Evolutionary conservation across 2,113 vertebrate species (phyloP), one percentile per base, ranked within the genome.

Genomic region (Redunca redunca): DNA sequence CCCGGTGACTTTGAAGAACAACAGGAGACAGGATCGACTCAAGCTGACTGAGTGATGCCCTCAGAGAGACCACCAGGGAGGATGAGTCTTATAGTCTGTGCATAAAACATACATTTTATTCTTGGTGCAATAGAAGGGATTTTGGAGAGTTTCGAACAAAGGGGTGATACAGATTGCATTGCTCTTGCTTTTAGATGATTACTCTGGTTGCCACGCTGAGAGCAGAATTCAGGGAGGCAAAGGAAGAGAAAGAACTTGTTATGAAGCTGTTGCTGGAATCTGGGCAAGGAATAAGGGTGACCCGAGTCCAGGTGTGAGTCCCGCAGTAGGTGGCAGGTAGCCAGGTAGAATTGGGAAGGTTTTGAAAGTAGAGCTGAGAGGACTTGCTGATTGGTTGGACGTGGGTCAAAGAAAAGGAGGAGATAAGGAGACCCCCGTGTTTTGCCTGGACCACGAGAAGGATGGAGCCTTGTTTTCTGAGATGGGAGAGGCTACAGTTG

Each of bases 21-120:
- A n/a, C 43, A 11, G 14, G 14, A 78, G 43, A 53, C 60, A 64
- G 33, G 78, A 83, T 26, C 2, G 4, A 58, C n/a, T 28, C 10
- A 33, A 33, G 50, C 50, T 26, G 1, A 52, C 1, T 26, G 64
- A 91, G 74, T 30, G 14, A 84, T 33, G 2, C 3, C 0, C 0
- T 53, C 50, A 12, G 50, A 86, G 78, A 90, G 40, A 46, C 1
- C 2, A 25, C 7, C 3, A 25, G 12, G 21, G 16, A 40, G 2
- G 7, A 4, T 6, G 25, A 16, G 43, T 71, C 40, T 50, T 16
- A 0, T 1, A 48, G 21, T 57, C 55, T 60, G 12, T 15, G 36
- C 67, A 74, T 3, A 28, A 77, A 77, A 46, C 1, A 2, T 48
- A 57, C 12, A 40, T 67, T 94, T 80, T 36, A 78, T 4, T 91